These are phyloP conservation scores for Semaprochilodus insignis DNA, from an alignment of 2,797 vertebrate genomes.

Conservation along the genomic window DNA sequence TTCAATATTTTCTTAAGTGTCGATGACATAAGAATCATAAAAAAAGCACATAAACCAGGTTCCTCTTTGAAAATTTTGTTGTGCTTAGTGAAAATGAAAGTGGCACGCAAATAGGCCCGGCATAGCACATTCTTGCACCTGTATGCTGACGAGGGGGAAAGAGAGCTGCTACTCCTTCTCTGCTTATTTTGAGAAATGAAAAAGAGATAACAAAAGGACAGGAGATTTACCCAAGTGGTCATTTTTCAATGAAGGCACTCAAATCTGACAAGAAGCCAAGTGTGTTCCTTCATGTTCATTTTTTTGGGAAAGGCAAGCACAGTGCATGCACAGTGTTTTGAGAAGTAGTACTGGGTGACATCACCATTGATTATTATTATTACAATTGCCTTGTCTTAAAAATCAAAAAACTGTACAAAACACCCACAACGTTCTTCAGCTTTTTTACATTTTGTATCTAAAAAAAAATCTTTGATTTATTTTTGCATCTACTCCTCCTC, in stretches of 20 bases:
- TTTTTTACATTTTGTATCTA: constrained; percentile 43
- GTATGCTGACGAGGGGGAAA: constrained; percentile 59
- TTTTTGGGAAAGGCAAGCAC: constrained; percentile 87
- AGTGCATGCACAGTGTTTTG: constrained; percentile 94
- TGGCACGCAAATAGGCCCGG: constrained; percentile 67
- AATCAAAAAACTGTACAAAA: constrained; percentile 67
- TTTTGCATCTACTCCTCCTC: constrained; percentile 46
- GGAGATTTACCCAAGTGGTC: constrained; percentile 86
- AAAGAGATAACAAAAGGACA: constrained; percentile 73
- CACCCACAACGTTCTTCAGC: constrained; percentile 55
- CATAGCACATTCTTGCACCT: constrained; percentile 67
- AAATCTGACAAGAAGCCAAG: constrained; percentile 90
- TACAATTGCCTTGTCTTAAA: constrained; percentile 69
- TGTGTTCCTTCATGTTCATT: constrained; percentile 78
- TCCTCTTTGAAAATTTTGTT: constrained; percentile 82
- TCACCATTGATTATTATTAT: constrained; percentile 72
- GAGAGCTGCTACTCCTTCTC: constrained; percentile 69
- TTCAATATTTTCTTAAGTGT: constrained; percentile 84
- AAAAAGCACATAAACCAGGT: constrained; percentile 84
- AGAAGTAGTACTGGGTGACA: constrained; percentile 82
- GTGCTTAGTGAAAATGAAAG: constrained; percentile 77
- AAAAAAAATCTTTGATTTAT: constrained; percentile 53
- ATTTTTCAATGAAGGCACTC: constrained; percentile 95
- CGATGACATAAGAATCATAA: constrained; percentile 67
- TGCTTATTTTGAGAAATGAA: constrained; percentile 74